Base-by-base conservation (phyloP, 1,140 invertebrate genomes). In the Heliconius nattereri region DNA sequence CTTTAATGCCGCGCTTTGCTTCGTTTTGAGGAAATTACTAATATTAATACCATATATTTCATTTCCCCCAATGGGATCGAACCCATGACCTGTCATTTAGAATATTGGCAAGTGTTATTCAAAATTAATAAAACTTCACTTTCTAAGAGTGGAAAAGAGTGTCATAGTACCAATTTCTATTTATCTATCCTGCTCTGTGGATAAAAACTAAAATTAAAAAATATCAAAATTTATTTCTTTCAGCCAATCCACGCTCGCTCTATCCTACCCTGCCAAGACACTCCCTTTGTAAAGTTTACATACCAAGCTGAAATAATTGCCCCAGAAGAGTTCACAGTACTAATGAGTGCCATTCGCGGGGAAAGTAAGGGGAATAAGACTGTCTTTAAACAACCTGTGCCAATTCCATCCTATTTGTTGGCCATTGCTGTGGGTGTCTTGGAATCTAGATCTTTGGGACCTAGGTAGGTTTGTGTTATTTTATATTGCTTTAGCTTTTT, bases 191-290 rank as follows among this genome's bases (percentile, higher is more conserved):
- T 49, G 49, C 6, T 49, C 5, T 49, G 49, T 1, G 49, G 40
- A 45, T 11, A 45, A 11, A 13, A 45, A 11, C 1, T 11, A 6
- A 19, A 49, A 49, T 0, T 16, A 19, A 49, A 49, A 49, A 49
- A 52, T 20, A 6, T 19, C 49, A 2, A 52, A 40, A 60, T 81
- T 60, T 77, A 71, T 81, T 7, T 72, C 75, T 86, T 78, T 5
- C 88, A 98, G 97, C 97, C 98, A 16, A 98, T 99, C 84, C 98
- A 98, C 95, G 97, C 97, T 3, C 95, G 98, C 73, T 98, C 98
- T 11, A 96, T 99, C 78, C 79, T 99, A 19, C 98, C 99, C 6
- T 99, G 98, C 89, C 98, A 99, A 95, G 98, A 99, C 94, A 98
- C 98, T 1, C 98, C 98, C 6, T 95, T 96, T n/a, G 97, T 98